A percentile compares a stretch with the other conserved stretches of the same genome.
phyloP scores from a whole-genome alignment of 2,113 vertebrate genomes.

The Psittacara wagleri region DNA sequence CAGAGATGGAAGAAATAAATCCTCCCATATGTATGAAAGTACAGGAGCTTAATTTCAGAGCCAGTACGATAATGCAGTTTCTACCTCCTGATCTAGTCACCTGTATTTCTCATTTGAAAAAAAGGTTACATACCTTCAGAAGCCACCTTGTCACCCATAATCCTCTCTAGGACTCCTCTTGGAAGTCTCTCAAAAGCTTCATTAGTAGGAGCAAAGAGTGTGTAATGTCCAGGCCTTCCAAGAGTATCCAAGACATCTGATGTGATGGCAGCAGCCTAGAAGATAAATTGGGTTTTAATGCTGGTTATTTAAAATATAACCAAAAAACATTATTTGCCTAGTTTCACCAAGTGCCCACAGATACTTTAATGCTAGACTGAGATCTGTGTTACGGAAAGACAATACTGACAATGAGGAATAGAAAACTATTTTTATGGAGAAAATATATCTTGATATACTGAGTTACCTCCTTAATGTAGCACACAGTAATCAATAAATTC shows the following conservation, averaged over 20 bases:
- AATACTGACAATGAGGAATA: not conserved
- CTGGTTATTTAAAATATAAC: not conserved
- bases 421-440: not conserved
- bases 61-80: not conserved
- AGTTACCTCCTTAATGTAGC: not conserved
- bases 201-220: constrained; percentile 94
- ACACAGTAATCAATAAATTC: not conserved
- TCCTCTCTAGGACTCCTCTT: constrained; percentile 81
- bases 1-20: not conserved
- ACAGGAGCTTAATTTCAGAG: not conserved
- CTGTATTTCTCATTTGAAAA: not conserved
- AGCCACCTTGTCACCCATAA: constrained; percentile 85
- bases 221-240: constrained; percentile 87
- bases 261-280: constrained; percentile 81
- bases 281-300: not conserved
- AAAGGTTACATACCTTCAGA: constrained; percentile 80
- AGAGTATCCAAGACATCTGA: constrained; percentile 84
- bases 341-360: not conserved
- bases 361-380: not conserved
- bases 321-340: not conserved
- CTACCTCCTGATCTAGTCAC: not conserved
- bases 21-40: not conserved
- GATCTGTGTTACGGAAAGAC: not conserved
- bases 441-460: not conserved
- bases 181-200: constrained; percentile 89